Conservation (phyloP, 2,888 invertebrate genomes). For the Oxyteleia sp. region DNA sequence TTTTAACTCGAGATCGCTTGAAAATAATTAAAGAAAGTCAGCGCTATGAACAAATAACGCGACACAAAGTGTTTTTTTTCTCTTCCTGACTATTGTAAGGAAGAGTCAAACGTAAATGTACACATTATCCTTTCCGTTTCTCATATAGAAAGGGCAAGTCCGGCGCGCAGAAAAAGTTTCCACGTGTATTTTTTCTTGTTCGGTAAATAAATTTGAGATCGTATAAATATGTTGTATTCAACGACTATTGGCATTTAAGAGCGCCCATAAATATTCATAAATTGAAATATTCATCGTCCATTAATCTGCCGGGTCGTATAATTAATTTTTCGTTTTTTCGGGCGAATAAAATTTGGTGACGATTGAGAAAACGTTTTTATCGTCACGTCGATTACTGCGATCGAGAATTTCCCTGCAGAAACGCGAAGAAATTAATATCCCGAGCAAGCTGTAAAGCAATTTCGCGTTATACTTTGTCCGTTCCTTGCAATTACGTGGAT, state of each 20-base stretch:
- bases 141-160: slow-evolving; percentile 42
- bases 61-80: too few relatives aligned
- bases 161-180: background rate
- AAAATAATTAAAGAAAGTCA: too few relatives aligned
- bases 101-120: slow-evolving; percentile 37
- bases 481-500: slow-evolving; percentile 17
- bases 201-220: background rate
- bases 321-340: slow-evolving; percentile 15
- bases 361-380: slow-evolving; percentile 10
- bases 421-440: slow-evolving; percentile 1
- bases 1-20: too few relatives aligned
- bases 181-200: background rate
- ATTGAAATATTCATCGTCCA: slow-evolving; percentile 3
- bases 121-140: slow-evolving; percentile 39
- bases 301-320: background rate
- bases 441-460: slow-evolving; percentile 23
- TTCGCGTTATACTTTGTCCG: slow-evolving; percentile 26
- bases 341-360: background rate
- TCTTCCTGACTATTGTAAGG: too few relatives aligned
- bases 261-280: background rate
- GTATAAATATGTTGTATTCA: background rate
- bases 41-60: too few relatives aligned
- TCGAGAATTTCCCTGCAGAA: slow-evolving; percentile 7
- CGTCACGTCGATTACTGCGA: slow-evolving; percentile 1
- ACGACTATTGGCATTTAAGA: background rate